Percentiles rank a stretch among this genome's conserved stretches.
phyloP scores from a whole-genome alignment of 2,888 invertebrate species.

The Eristalinus aeneus region DNA sequence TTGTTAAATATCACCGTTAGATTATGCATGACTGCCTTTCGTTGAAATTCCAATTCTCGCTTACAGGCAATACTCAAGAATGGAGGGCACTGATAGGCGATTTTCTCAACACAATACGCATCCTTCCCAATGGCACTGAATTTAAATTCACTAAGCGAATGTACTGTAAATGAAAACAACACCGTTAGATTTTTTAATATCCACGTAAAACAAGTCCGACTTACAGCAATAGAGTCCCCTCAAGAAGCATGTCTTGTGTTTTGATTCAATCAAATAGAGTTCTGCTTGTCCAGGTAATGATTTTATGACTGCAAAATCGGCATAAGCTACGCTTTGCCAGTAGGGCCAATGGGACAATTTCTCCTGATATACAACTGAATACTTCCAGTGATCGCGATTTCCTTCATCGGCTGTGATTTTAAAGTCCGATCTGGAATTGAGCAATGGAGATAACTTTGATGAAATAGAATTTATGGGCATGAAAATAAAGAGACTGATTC shows the following conservation, averaged over 20 bases:
- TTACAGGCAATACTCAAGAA: constrained; percentile 83
- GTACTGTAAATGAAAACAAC: constrained; percentile 80
- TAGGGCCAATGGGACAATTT: constrained; percentile 85
- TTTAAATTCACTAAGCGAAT: constrained; percentile 84
- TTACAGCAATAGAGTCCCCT: constrained; percentile 83
- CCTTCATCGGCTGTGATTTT: constrained; percentile 85
- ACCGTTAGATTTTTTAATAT: not conserved
- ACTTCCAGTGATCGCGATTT: constrained; percentile 86
- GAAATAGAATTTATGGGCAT: too few relatives aligned
- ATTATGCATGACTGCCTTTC: constrained; percentile 79
- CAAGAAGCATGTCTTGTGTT: constrained; percentile 85
- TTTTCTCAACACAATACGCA: constrained; percentile 82
- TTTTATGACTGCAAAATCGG: constrained; percentile 83
- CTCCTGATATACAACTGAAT: constrained; percentile 85
- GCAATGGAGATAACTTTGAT: not conserved
- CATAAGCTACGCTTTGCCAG: constrained; percentile 83
- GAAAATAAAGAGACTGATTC: too few relatives aligned
- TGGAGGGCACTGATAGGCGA: constrained; percentile 85
- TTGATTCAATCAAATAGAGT: constrained; percentile 83
- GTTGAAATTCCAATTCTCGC: constrained; percentile 82
- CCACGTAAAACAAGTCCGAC: constrained; percentile 74
- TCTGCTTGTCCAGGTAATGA: constrained; percentile 79
- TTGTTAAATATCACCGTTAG: constrained; percentile 76
- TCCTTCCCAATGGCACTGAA: constrained; percentile 81
- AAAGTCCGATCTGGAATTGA: constrained; percentile 83